Evolutionary conservation across 2,113 vertebrate species (phyloP).

Genomic region (Rana temporaria): DNA sequence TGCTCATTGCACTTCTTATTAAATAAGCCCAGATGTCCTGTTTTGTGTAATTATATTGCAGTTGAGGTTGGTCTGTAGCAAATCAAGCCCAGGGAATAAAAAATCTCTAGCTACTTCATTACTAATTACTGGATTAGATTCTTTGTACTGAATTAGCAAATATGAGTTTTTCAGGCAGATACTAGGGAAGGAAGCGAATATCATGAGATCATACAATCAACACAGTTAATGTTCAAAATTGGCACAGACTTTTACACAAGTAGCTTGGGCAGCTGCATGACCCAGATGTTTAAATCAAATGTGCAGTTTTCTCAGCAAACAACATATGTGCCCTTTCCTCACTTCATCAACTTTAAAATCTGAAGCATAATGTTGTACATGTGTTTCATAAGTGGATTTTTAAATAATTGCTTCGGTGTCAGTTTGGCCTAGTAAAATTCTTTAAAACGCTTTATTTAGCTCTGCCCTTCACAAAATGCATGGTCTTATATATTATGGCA

Average conservation of each 20-base stretch:
- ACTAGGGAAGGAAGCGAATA: constrained; percentile 28
- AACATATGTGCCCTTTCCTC: constrained; percentile 50
- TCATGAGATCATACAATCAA: constrained; percentile 25
- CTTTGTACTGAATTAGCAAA: constrained; percentile 21
- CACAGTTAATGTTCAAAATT: constrained; percentile 31
- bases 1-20: no score
- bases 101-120: not conserved
- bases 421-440: not conserved
- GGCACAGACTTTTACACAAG: constrained; percentile 19
- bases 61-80: not conserved
- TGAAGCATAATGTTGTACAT: constrained; percentile 23
- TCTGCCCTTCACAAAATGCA: no score
- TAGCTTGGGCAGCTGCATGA: constrained; percentile 41
- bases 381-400: constrained; percentile 20
- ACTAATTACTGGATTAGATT: constrained; percentile 25
- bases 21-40: not conserved
- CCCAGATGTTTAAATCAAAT: constrained; percentile 47
- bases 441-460: no score
- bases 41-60: not conserved
- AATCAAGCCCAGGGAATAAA: not conserved
- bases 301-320: constrained; percentile 45
- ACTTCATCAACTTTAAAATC: constrained; percentile 28
- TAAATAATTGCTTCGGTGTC: not conserved
- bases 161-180: constrained; percentile 19
- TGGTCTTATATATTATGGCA: no score